These are phyloP conservation scores for Lordiphosa stackelbergi DNA, from an alignment of 1,140 invertebrate species.

Conservation along the genomic window DNA sequence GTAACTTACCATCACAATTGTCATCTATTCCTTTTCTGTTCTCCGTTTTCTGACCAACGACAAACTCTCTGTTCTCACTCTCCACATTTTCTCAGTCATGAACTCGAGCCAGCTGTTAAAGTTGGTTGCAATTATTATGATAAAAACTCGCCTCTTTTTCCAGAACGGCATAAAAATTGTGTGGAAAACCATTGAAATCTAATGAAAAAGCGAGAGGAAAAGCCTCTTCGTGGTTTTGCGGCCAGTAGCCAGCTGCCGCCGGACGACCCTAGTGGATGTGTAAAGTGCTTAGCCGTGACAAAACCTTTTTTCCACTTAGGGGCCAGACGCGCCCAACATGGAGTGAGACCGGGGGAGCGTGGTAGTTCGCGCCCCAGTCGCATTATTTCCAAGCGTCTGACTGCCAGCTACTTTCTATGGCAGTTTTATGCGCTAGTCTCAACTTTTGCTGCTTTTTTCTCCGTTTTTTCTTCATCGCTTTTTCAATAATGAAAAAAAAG, in stretches of 20 bases:
- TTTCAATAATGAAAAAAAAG: constrained; percentile 63
- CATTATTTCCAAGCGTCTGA: constrained; percentile 45
- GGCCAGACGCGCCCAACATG: constrained; percentile 5
- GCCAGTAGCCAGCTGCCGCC: constrained; percentile 26
- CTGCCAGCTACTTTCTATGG: constrained; percentile 55
- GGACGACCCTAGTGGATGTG: constrained; percentile 47
- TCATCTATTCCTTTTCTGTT: no score
- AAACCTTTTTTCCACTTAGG: constrained; percentile 66
- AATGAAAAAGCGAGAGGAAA: constrained; percentile 30
- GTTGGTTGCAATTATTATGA: constrained; percentile 39
- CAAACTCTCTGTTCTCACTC: background rate
- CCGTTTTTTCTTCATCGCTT: constrained; percentile 23
- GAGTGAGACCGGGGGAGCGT: constrained; percentile 25
- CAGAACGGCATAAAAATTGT: constrained; percentile 16
- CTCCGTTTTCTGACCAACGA: background rate
- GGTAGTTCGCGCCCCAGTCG: constrained; percentile 44
- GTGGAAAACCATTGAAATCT: constrained; percentile 34
- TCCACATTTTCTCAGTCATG: constrained; percentile 25
- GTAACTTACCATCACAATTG: no score
- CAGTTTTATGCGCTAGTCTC: constrained; percentile 48
- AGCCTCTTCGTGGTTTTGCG: constrained; percentile 37
- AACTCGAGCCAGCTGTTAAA: constrained; percentile 30
- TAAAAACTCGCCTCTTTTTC: constrained; percentile 25
- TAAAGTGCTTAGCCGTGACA: constrained; percentile 68
- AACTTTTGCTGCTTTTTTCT: constrained; percentile 18